A percentile compares a stretch with the other conserved stretches of the same genome.
Conservation (phyloP, 2,797 vertebrate species). For the Phalanger gymnotis region DNA sequence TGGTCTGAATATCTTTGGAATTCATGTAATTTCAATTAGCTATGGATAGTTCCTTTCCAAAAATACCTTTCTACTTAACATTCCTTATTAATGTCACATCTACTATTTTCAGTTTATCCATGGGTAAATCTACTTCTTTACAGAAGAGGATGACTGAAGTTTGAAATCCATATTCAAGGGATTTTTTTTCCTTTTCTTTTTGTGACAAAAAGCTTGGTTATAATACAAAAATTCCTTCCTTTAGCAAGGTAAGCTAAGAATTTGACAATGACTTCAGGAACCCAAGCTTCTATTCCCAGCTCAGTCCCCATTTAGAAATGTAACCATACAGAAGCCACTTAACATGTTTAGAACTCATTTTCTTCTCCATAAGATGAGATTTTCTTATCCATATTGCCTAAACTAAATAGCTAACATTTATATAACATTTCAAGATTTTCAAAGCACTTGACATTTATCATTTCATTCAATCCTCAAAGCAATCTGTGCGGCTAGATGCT, state of each 20-base stretch:
- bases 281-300: background rate
- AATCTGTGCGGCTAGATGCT: background rate
- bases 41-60: constrained; percentile 57
- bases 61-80: constrained; percentile 66
- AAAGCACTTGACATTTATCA: background rate
- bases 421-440: background rate
- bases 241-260: background rate
- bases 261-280: background rate
- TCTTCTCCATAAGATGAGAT: background rate
- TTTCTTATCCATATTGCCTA: background rate
- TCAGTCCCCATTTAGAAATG: background rate
- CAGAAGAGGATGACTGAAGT: constrained; percentile 39
- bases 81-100: constrained; percentile 64
- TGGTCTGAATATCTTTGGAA: constrained; percentile 51
- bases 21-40: constrained; percentile 73
- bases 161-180: background rate
- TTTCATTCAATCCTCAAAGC: background rate
- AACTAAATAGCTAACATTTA: background rate
- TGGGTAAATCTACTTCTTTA: constrained; percentile 11
- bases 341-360: constrained; percentile 1
- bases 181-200: background rate
- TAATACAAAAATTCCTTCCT: background rate
- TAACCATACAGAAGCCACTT: background rate
- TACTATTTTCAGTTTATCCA: constrained; percentile 51
- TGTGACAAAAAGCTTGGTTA: background rate